Evolutionary conservation across 2,113 vertebrate species (phyloP).

Genomic region (Notarius quadriscutis): DNA sequence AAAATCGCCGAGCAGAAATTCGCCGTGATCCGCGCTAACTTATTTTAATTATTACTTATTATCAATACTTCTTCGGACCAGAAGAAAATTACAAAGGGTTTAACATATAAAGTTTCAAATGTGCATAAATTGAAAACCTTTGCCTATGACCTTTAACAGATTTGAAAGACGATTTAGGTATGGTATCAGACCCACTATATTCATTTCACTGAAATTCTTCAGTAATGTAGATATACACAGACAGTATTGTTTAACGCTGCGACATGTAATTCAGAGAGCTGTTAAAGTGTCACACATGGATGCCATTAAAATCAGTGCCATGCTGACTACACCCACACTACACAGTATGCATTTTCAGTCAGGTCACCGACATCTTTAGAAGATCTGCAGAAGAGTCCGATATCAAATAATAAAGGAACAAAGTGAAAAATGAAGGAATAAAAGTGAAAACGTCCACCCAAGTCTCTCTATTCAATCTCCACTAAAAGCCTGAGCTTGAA

Average conservation of each 20-base stretch:
- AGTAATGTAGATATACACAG: background rate
- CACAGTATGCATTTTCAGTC: background rate
- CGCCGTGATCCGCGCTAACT: too few species aligned
- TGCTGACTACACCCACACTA: background rate
- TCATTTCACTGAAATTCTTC: background rate
- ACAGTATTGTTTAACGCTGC: background rate
- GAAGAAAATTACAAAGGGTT: too few species aligned
- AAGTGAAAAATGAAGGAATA: too few species aligned
- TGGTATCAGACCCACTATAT: background rate
- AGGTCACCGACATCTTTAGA: background rate
- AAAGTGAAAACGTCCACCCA: background rate
- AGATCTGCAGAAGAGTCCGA: background rate
- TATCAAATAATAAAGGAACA: background rate
- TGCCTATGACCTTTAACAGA: too few species aligned
- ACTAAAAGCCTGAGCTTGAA: background rate
- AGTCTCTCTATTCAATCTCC: background rate
- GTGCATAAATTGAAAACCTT: too few species aligned
- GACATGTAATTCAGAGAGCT: background rate
- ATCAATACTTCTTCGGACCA: too few species aligned
- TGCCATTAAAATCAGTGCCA: background rate
- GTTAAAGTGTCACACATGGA: conserved; percentile 3
- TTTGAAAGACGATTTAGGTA: background rate
- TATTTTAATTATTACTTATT: too few species aligned
- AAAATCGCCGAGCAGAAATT: too few species aligned
- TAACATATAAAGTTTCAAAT: too few species aligned